Percentiles rank a stretch among this genome's conserved stretches.
phyloP scores from a whole-genome alignment of 2,113 vertebrate species.

The Cichladusa arquata region DNA sequence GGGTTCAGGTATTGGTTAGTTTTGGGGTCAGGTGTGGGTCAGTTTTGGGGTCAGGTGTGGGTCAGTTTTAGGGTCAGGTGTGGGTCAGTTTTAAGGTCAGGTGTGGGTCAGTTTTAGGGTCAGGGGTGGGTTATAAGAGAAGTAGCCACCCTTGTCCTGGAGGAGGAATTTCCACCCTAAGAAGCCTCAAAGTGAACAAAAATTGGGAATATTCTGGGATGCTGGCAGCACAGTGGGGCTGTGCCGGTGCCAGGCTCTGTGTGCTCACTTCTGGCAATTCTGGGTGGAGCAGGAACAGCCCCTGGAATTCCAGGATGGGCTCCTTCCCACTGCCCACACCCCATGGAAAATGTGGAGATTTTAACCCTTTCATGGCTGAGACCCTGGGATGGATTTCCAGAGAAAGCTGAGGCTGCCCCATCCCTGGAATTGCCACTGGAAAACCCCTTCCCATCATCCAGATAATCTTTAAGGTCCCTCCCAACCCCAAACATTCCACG shows the following conservation, averaged over 20 bases:
- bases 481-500: neutral
- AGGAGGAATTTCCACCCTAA: no score
- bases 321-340: accelerated
- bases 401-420: no score
- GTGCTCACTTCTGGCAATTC: neutral
- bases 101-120: neutral
- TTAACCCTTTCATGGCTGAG: neutral
- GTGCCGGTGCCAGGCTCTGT: neutral
- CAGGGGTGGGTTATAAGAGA: neutral
- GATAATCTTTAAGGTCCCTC: neutral
- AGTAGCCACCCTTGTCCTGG: neutral
- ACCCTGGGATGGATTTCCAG: neutral
- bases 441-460: no score
- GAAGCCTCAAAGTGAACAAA: neutral
- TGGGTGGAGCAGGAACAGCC: neutral
- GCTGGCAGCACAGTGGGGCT: neutral
- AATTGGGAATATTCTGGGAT: neutral
- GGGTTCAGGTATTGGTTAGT: neutral
- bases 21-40: neutral
- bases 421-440: neutral
- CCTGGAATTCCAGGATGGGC: neutral
- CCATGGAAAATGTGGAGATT: neutral
- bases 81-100: neutral
- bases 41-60: neutral
- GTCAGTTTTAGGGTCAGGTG: neutral